A percentile compares a stretch with the other conserved stretches of the same genome.
phyloP scores from a whole-genome alignment of 2,888 invertebrate genomes.

The Pristionchus japonicus region DNA sequence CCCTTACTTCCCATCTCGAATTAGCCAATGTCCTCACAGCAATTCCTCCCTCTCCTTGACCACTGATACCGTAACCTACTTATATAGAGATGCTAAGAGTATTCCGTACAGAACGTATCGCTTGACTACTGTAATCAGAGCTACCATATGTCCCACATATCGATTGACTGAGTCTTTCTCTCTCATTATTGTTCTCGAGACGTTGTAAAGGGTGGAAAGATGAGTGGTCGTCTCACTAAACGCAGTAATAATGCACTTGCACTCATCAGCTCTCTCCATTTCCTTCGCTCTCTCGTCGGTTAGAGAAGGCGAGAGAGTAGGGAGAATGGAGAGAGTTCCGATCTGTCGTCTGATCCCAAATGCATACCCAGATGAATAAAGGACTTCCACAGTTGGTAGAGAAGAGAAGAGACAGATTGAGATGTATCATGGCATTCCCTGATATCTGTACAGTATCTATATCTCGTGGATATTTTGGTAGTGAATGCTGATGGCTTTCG shows the following conservation, averaged over 20 bases:
- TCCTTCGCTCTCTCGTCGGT: not conserved
- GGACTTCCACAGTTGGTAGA: not conserved
- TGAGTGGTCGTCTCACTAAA: constrained; percentile 36
- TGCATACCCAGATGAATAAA: constrained; percentile 38
- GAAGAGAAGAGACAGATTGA: not conserved
- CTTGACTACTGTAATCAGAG: constrained; percentile 12
- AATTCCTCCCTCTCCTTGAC: constrained; percentile 14
- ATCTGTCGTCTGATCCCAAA: not conserved
- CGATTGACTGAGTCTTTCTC: constrained; percentile 39
- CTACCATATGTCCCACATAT: constrained; percentile 1
- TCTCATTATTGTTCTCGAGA: constrained; percentile 19
- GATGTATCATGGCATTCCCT: constrained; percentile 2
- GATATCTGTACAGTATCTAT: not conserved
- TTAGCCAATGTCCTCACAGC: constrained; percentile 30
- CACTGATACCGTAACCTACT: not conserved
- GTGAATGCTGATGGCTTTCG: not conserved
- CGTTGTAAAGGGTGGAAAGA: constrained; percentile 33
- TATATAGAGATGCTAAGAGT: not conserved
- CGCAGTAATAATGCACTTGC: constrained; percentile 35
- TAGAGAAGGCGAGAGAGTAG: not conserved
- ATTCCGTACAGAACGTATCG: constrained; percentile 2
- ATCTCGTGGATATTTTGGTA: not conserved
- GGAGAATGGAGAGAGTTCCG: constrained; percentile 1
- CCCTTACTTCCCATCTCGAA: constrained; percentile 26
- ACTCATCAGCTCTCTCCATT: not conserved